Evolutionary conservation across 2,797 vertebrate species (phyloP), one percentile per base, ranked within the genome.

Genomic region (Benthosema pterotum): DNA sequence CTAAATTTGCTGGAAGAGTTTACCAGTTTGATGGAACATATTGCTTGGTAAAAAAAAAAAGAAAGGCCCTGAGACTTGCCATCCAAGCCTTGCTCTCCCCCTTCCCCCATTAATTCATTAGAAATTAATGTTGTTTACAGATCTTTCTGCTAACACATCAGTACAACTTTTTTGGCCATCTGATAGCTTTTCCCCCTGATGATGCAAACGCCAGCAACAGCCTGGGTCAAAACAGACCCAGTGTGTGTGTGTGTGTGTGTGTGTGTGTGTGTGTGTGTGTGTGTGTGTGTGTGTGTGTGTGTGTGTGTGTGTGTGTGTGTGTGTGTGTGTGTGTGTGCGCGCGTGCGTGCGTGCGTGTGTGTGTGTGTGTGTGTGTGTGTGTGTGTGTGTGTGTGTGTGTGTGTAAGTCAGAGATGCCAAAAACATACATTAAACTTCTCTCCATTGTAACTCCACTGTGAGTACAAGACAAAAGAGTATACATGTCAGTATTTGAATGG

Each of bases 201-300:
- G 92, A 93, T 92, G 91, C 89, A 93, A 93, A 88, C 63, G 32
- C 59, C 60, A 69, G 92, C 88, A 93, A 93, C 78, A 75, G 69
- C 70, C 57, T 64, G 74, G 88, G 86, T 86, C 87, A 91, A 86
- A 78, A 82, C 66, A 81, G 71, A 70, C 75, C 65, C 4, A 78
- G 71, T 66, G 68, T n/a, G 43, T n/a, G 43, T 14, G 43, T 3
- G 43, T 3, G 43, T 3, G 45, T 4, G 45, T 0, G 45, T n/a
- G 45, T n/a, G 77, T 66, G n/a, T 79, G 71, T 66, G 68, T 46
- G 45, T n/a, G 45, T 46, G 45, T n/a, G 45, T 5, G 45, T n/a
- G 45, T 46, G 45, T 1, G 45, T n/a, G 45, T n/a, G 45, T 3
- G 45, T n/a, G 45, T n/a, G 45, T 1, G 64, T n/a, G 45, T 4